These are phyloP conservation scores for Bovichtus diacanthus DNA, from an alignment of 2,797 vertebrate species.

Conservation along the genomic window DNA sequence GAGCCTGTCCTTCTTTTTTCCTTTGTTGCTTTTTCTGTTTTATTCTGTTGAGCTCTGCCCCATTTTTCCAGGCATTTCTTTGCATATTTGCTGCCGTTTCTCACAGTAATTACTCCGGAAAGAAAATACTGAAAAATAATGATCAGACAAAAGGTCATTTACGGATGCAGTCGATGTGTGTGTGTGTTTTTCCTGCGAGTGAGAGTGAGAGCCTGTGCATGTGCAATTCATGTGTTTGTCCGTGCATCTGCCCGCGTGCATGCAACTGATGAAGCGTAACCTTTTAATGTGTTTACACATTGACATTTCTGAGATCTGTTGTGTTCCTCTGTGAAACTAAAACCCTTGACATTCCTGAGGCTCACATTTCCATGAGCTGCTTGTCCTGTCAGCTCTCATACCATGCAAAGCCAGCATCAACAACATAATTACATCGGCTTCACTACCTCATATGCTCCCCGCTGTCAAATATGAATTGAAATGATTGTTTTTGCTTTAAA, in stretches of 20 bases:
- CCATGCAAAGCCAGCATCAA: conserved; percentile 47
- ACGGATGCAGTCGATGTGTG: conserved; percentile 14
- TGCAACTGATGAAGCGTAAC: conserved; percentile 63
- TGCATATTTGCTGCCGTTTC: conserved; percentile 51
- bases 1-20: conserved; percentile 38
- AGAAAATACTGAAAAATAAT: conserved; percentile 66
- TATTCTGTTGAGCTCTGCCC: conserved; percentile 33
- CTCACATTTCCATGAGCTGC: conserved; percentile 60
- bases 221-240: conserved; percentile 31
- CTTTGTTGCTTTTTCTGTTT: conserved; percentile 14
- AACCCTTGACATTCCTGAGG: conserved; percentile 73
- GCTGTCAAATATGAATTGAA: conserved; percentile 51
- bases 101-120: conserved; percentile 43
- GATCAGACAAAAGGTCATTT: conserved; percentile 71
- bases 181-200: background rate
- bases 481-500: conserved; percentile 41
- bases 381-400: conserved; percentile 53
- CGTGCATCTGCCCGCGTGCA: conserved; percentile 35
- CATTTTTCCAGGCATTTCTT: conserved; percentile 46
- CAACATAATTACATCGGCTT: conserved; percentile 67
- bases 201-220: background rate
- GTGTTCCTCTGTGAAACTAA: conserved; percentile 59
- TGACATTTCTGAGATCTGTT: conserved; percentile 76
- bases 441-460: conserved; percentile 41
- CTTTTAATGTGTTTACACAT: conserved; percentile 74